These are phyloP conservation scores for Pseudomyrmex sp. DNA, from an alignment of 1,140 invertebrate species.

Conservation along the genomic window DNA sequence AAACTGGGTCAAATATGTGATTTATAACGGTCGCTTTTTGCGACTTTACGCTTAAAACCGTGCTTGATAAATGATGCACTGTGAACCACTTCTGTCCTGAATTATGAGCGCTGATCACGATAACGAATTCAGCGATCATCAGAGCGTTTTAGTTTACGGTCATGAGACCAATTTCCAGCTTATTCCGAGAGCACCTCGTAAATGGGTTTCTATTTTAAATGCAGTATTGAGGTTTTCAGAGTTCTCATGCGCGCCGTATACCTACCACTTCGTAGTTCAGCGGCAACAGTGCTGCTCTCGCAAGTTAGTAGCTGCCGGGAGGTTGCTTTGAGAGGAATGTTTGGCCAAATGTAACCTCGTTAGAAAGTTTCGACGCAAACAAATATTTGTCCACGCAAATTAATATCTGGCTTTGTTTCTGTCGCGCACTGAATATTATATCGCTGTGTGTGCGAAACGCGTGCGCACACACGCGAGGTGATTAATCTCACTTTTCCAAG, in stretches of 20 bases:
- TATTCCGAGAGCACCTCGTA: not conserved
- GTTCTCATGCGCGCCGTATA: constrained; percentile 15
- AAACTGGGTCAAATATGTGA: not conserved
- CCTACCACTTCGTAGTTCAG: constrained; percentile 39
- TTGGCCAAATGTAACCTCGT: constrained; percentile 46
- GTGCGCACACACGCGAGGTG: not conserved
- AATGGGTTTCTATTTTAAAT: constrained; percentile 28
- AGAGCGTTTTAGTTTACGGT: not conserved
- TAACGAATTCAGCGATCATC: constrained; percentile 28
- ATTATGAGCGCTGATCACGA: not conserved
- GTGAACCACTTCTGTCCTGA: not conserved
- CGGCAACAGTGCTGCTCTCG: constrained; percentile 15
- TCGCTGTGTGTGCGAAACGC: not conserved
- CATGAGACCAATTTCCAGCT: not conserved
- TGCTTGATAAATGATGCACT: constrained; percentile 22
- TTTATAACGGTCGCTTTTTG: constrained; percentile 26
- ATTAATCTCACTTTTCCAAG: constrained; percentile 42
- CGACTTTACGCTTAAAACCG: constrained; percentile 5
- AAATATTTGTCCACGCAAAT: constrained; percentile 52
- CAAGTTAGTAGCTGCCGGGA: not conserved
- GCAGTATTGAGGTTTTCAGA: constrained; percentile 21
- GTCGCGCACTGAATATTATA: not conserved
- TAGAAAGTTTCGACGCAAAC: constrained; percentile 48
- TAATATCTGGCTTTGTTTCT: constrained; percentile 57
- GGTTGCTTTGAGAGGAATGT: constrained; percentile 49